Percentiles rank a stretch among this genome's conserved stretches.
Conservation (phyloP, 2,888 invertebrate genomes). For the Xylota sylvarum region DNA sequence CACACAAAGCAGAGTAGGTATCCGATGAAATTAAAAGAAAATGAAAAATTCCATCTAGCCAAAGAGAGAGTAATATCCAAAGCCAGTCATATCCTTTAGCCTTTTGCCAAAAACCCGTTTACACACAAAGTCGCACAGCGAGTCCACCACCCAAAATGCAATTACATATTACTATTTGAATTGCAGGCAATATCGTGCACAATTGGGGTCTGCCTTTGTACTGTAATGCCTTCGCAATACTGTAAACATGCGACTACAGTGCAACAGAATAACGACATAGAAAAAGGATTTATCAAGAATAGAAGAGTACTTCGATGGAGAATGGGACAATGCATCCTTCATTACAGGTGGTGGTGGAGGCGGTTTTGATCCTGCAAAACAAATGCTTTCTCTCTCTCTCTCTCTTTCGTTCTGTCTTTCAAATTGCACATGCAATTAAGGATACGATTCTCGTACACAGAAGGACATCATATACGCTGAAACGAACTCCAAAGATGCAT, state of each 20-base stretch:
- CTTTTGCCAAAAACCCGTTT: conserved; percentile 16
- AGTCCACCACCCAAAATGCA: conserved; percentile 29
- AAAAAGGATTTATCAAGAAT: conserved; percentile 53
- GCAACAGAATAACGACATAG: conserved; percentile 7
- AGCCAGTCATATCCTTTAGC: conserved; percentile 20
- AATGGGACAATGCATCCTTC: conserved; percentile 40
- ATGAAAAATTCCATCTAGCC: conserved; percentile 45
- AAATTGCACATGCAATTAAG: conserved; percentile 46
- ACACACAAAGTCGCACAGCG: neutral
- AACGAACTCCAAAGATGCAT: conserved; percentile 51
- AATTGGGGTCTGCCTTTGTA: neutral
- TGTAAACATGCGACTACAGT: conserved; percentile 17
- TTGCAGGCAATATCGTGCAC: conserved; percentile 41
- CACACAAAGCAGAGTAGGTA: conserved; percentile 6
- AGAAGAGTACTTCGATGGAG: conserved; percentile 5
- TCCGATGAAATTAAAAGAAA: conserved; percentile 25
- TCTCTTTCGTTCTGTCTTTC: neutral
- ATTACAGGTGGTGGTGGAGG: conserved; percentile 33
- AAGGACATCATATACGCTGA: neutral
- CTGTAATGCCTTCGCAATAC: conserved; percentile 21
- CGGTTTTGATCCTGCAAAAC: conserved; percentile 11
- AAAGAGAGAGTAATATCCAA: conserved; percentile 31
- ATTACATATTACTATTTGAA: conserved; percentile 48
- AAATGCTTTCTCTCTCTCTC: neutral
- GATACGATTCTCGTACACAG: conserved; percentile 1